Base-by-base conservation (phyloP, 2,797 vertebrate species). In the Benthosema pterotum region DNA sequence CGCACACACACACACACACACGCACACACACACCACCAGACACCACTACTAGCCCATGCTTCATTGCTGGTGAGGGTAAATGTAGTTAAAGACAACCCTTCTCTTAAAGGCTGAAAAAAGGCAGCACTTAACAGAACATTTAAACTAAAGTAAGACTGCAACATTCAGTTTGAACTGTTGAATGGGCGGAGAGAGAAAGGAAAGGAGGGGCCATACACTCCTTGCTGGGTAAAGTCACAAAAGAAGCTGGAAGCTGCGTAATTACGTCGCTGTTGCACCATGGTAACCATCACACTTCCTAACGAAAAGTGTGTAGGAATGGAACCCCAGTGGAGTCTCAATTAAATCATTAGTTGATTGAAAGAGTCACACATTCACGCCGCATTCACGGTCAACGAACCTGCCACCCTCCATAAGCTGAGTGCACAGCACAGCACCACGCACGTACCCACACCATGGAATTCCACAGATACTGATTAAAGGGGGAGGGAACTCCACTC, bases 271-370 rank as follows among this genome's bases (percentile, higher is more conserved):
- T 11, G 65, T 47, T 11, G 65, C 73, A 67, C 85, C 82, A 88
- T 84, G 83, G 77, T 73, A 89, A 88, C 88, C 84, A 74, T 71
- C 65, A 63, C 69, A 66, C 63, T 63, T 64, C 16, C 73, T n/a
- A 60, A 63, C 59, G 43, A 11, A n/a, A 52, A 58, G 63, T 68
- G 71, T 63, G 56, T 53, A 54, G 46, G 68, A 76, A 85, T 58
- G 78, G 80, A 71, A 56, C 74, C 74, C 79, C 79, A 60, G 65
- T 14, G 63, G 74, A 60, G 78, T 51, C 66, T 65, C 79, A 63
- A 82, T 83, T 57, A 59, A 74, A 80, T 53, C 38, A 82, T 85
- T 82, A 87, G 82, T 77, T 81, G 68, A 80, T 68, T 70, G 69
- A 80, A 77, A 83, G 58, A 52, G 75, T 74, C 72, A 81, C 71